Evolutionary conservation across 2,113 vertebrate species (phyloP), one percentile per base, ranked within the genome.

Genomic region (Puntigrus tetrazona): DNA sequence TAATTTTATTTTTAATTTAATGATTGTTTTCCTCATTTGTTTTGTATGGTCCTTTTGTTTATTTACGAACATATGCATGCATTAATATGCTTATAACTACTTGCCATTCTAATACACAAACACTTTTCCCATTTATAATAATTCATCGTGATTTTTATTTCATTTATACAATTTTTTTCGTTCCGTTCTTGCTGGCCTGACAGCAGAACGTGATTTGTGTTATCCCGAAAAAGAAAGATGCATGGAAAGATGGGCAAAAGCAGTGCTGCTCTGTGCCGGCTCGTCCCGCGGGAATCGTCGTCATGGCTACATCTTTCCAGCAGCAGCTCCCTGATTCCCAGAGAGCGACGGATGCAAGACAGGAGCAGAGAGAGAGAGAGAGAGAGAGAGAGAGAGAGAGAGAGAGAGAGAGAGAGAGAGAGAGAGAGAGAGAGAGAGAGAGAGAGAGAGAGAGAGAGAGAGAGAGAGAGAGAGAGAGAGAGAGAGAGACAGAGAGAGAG

Each of bases 221-320:
- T 55, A 22, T 20, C 20, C 20, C 1, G 20, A 55, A 55, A 55
- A 57, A 25, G 9, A 55, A 18, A 38, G 50, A 70, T 22, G 69
- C 16, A 47, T 1, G 31, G 18, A 16, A 29, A 18, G 22, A 61
- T 59, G 13, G 29, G 20, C 1, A 72, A 36, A 59, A 88, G 72
- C 41, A 63, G 22, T 61, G 63, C 38, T 36, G 47, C 31, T 50
- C 57, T 20, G 45, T 89, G 85, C 88, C 86, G 89, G 91, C 89
- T 91, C 91, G 90, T 84, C 92, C 91, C 84, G 84, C 85, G 91
- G 92, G 91, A 94, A 84, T 63, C 88, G 87, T 93, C 85, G 74
- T 91, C 92, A 94, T 94, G 92, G 89, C 89, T 89, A 94, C 91
- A 87, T 87, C 74, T 69, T 82, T 86, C 77, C 88, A 87, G 75